Conservation (phyloP, 2,113 vertebrate species). For the Triplophysa rosa region DNA sequence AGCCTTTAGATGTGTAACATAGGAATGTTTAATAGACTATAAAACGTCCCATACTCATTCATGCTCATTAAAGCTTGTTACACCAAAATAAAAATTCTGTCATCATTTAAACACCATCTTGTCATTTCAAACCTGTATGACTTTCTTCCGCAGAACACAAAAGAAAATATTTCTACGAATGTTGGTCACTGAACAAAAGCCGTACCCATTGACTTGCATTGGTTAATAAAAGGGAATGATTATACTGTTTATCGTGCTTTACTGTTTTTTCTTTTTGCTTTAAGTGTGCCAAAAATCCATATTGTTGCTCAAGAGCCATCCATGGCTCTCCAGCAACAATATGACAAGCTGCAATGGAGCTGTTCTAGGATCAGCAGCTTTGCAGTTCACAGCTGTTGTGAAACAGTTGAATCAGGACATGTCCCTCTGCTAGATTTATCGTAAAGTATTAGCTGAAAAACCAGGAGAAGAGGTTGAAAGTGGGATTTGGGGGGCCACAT, state of each 20-base stretch:
- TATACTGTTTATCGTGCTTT: too few species aligned
- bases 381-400: slow-evolving; percentile 33
- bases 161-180: too few species aligned
- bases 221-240: too few species aligned
- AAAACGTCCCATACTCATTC: neutral
- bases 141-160: too few species aligned
- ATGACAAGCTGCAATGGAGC: slow-evolving; percentile 23
- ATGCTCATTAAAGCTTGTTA: neutral
- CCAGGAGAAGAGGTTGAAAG: slow-evolving; percentile 34
- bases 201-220: too few species aligned
- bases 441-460: slow-evolving; percentile 1
- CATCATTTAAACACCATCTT: too few species aligned
- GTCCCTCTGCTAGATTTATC: slow-evolving; percentile 39
- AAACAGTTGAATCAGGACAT: slow-evolving; percentile 27
- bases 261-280: too few species aligned
- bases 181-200: too few species aligned
- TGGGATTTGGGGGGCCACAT: slow-evolving; percentile 47
- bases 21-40: too few species aligned
- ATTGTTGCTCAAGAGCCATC: neutral
- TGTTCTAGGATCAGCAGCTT: slow-evolving; percentile 45
- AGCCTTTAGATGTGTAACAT: too few species aligned
- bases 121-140: too few species aligned
- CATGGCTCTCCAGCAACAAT: neutral
- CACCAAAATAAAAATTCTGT: too few species aligned
- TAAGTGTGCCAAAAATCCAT: neutral